A percentile compares a stretch with the other conserved stretches of the same genome.
phyloP scores from a whole-genome alignment of 2,113 vertebrate species.

The Pollachius pollachius region DNA sequence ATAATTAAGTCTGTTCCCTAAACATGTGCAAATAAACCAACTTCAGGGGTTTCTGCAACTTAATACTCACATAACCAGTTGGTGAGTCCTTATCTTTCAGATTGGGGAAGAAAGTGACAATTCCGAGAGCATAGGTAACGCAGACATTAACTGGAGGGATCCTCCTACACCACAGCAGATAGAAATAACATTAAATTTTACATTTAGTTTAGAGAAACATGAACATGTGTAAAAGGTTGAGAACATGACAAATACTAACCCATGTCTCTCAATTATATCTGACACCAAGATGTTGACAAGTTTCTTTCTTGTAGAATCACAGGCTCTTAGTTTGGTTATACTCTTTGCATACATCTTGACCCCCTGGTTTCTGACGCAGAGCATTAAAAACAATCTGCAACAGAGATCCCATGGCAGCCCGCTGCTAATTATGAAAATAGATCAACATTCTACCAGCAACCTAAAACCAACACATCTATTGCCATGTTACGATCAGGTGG shows the following conservation, averaged over 20 bases:
- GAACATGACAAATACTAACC: slow-evolving; percentile 3
- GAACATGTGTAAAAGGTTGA: not conserved
- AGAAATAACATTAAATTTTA: not conserved
- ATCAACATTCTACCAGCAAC: not conserved
- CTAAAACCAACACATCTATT: not conserved
- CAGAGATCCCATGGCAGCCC: not conserved
- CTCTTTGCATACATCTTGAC: not conserved
- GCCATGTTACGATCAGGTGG: not conserved
- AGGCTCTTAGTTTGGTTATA: not conserved
- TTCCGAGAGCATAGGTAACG: slow-evolving; percentile 15
- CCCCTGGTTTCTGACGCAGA: not conserved
- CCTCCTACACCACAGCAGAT: slow-evolving; percentile 6
- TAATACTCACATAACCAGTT: slow-evolving; percentile 3
- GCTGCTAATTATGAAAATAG: not conserved
- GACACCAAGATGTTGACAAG: slow-evolving; percentile 13
- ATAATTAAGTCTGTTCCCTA: not conserved
- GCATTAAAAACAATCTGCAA: not conserved
- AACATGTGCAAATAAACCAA: not conserved
- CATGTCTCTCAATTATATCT: not conserved
- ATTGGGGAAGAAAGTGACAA: slow-evolving; percentile 10
- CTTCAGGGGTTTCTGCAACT: not conserved
- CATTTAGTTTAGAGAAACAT: not conserved
- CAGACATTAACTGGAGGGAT: slow-evolving; percentile 10
- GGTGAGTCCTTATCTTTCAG: not conserved
- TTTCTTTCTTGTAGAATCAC: not conserved